Evolutionary conservation across 2,797 vertebrate genomes (phyloP).

Genomic region (Carduelis carduelis): DNA sequence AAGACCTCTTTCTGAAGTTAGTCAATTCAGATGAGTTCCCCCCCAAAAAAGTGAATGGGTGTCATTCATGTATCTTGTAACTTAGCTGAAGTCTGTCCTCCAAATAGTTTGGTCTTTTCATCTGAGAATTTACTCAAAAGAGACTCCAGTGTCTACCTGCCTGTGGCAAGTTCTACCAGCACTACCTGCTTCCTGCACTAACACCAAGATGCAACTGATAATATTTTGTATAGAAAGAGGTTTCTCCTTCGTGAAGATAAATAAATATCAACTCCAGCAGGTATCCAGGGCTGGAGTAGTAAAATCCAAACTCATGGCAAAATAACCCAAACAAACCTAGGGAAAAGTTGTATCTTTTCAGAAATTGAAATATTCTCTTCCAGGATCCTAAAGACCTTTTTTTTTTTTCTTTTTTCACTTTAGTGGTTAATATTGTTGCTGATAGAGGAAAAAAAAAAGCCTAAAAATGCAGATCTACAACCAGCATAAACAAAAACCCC

Average conservation of each 20-base stretch:
- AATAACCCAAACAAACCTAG: neutral
- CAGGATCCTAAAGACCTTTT: neutral
- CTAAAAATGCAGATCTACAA: neutral
- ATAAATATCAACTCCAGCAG: neutral
- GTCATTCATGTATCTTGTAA: neutral
- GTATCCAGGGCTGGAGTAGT: neutral
- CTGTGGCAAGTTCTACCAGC: neutral
- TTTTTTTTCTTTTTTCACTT: neutral
- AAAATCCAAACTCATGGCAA: neutral
- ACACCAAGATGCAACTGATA: neutral
- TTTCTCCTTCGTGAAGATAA: neutral
- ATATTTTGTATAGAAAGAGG: neutral
- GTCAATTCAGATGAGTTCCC: neutral
- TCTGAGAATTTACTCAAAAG: neutral
- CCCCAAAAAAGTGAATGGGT: neutral
- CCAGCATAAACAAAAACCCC: neutral
- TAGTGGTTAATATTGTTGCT: neutral
- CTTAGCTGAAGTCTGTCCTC: neutral
- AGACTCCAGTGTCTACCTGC: neutral
- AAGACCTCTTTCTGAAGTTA: conserved; percentile 25
- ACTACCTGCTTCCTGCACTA: neutral
- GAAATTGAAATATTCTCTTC: neutral
- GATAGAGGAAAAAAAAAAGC: neutral
- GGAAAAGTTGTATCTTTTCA: neutral
- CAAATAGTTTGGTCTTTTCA: neutral